phyloP scores from a whole-genome alignment of 2,113 vertebrate genomes.

The Sinocyclocheilus grahami region DNA sequence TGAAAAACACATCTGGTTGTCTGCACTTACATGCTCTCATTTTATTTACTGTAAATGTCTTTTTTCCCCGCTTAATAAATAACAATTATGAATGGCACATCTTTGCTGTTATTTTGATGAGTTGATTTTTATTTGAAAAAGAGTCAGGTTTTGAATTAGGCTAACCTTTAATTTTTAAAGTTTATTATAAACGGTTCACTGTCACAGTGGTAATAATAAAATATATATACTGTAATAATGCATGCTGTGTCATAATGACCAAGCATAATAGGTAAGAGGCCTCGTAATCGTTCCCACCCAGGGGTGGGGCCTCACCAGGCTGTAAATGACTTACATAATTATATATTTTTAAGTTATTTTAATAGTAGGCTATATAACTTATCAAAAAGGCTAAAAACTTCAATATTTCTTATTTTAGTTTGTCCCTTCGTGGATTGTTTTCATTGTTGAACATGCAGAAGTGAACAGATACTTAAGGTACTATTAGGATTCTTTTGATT shows the following conservation, averaged over 20 bases:
- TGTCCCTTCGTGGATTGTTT: neutral
- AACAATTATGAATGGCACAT: neutral
- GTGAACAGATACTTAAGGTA: neutral
- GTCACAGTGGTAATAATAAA: neutral
- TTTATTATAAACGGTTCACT: neutral
- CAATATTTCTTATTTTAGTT: neutral
- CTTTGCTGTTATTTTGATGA: neutral
- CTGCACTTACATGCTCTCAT: neutral
- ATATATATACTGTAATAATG: neutral
- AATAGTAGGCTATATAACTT: neutral
- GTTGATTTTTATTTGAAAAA: neutral
- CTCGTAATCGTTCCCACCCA: neutral
- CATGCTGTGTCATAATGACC: conserved; percentile 42
- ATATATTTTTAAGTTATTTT: neutral
- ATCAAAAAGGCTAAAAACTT: neutral
- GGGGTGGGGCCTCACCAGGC: neutral
- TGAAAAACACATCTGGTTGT: neutral
- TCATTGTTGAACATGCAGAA: neutral
- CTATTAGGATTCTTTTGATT: neutral
- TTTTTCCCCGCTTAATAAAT: neutral
- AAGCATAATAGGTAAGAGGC: neutral
- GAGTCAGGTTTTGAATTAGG: neutral
- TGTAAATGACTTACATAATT: neutral
- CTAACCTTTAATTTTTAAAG: neutral
- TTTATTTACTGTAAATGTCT: neutral